These are phyloP conservation scores for Aphaenogaster ashmeadi DNA, from an alignment of 1,140 invertebrate genomes.

Conservation along the genomic window DNA sequence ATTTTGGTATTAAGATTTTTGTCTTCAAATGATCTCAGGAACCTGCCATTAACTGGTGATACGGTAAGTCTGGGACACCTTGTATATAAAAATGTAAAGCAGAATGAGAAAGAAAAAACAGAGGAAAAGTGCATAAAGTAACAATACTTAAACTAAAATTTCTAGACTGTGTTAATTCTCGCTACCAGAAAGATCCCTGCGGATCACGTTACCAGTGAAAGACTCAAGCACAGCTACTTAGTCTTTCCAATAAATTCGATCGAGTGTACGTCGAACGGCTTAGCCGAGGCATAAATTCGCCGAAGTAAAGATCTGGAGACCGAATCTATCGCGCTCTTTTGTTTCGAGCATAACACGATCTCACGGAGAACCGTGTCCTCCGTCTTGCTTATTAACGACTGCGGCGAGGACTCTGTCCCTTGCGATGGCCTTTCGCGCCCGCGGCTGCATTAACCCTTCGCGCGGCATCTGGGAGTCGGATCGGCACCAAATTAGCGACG, in stretches of 20 bases:
- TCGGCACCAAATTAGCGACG: slow-evolving; percentile 71
- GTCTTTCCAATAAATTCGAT: neutral
- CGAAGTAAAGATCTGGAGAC: neutral
- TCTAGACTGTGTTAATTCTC: neutral
- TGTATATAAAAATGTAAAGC: neutral
- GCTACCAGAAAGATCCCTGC: neutral
- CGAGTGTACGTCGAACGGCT: neutral
- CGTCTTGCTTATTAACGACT: slow-evolving; percentile 52
- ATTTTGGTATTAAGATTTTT: too few relatives aligned
- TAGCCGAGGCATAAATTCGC: neutral
- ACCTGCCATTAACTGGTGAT: too few relatives aligned
- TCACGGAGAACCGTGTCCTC: neutral
- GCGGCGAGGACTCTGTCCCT: slow-evolving; percentile 7
- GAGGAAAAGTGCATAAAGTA: neutral
- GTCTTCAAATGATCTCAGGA: too few relatives aligned
- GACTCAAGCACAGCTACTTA: neutral
- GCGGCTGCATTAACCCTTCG: slow-evolving; percentile 5
- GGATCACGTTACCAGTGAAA: neutral
- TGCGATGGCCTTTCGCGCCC: slow-evolving; percentile 26
- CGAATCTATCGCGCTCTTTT: slow-evolving; percentile 28
- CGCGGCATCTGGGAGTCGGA: slow-evolving; percentile 43
- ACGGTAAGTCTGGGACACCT: too few relatives aligned
- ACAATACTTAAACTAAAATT: neutral
- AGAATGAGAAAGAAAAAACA: neutral
- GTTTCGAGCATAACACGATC: neutral